Evolutionary conservation across 1,140 invertebrate species (phyloP).

Genomic region (Luehdorfia chinensis): DNA sequence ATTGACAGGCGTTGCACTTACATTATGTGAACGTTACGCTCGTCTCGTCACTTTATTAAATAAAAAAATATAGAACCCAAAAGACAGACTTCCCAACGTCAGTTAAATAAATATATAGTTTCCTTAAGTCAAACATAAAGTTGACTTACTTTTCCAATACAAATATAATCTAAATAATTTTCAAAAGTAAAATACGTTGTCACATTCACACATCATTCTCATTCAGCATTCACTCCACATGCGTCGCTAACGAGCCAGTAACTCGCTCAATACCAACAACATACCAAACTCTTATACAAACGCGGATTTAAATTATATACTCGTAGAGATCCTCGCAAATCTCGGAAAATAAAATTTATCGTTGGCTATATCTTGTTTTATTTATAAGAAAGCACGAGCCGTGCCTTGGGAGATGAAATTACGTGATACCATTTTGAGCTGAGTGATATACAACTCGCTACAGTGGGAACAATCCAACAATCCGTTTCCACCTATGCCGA

Average conservation of each 20-base stretch:
- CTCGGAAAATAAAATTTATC: constrained; percentile 63
- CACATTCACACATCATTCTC: constrained; percentile 69
- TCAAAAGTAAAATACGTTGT: no score
- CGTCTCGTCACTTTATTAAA: no score
- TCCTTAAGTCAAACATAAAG: no score
- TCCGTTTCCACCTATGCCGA: constrained; percentile 27
- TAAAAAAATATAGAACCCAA: no score
- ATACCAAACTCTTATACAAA: constrained; percentile 55
- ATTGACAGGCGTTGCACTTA: no score
- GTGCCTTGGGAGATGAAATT: constrained; percentile 66
- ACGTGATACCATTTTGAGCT: constrained; percentile 72
- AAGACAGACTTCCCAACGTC: no score
- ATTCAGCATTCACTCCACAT: background rate
- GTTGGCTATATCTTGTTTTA: constrained; percentile 70
- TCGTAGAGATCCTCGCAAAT: constrained; percentile 53
- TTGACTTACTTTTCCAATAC: no score
- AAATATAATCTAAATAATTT: no score
- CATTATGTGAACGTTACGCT: no score
- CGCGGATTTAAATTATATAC: constrained; percentile 61
- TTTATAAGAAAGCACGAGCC: constrained; percentile 69
- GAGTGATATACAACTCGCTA: constrained; percentile 57
- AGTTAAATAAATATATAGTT: no score
- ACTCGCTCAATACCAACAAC: constrained; percentile 11
- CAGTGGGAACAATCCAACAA: constrained; percentile 30
- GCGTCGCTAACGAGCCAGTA: background rate